Conservation (phyloP, 2,797 vertebrate genomes). For the Chiloscyllium punctatum region DNA sequence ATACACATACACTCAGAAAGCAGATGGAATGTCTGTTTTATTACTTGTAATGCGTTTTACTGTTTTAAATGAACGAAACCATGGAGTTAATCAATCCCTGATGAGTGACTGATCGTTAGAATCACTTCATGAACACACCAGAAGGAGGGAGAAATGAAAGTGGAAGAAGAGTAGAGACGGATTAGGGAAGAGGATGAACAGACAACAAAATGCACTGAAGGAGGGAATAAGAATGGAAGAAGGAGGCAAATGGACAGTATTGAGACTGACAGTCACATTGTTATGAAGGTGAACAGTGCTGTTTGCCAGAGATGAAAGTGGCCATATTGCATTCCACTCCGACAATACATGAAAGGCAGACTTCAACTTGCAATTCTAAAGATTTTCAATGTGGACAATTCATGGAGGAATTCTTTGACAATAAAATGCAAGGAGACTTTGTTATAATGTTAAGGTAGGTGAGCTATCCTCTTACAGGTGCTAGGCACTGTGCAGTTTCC, state of each 20-base stretch:
- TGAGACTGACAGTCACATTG: not conserved
- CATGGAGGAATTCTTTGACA: not conserved
- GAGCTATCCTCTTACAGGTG: not conserved
- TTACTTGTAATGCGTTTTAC: no score
- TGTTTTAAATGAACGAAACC: no score
- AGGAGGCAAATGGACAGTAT: not conserved
- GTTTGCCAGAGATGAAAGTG: not conserved
- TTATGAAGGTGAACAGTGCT: not conserved
- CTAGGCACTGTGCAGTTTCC: not conserved
- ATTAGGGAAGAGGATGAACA: not conserved
- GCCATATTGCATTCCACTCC: not conserved
- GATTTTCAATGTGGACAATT: not conserved
- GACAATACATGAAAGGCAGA: not conserved
- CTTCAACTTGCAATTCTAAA: not conserved
- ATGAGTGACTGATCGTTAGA: no score
- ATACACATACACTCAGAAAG: no score
- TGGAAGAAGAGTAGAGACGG: not conserved
- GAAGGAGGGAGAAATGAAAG: not conserved
- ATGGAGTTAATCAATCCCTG: no score
- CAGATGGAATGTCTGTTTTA: no score
- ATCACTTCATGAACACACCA: no score
- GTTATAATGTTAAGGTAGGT: not conserved
- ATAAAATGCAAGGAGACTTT: not conserved
- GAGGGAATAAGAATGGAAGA: not conserved
- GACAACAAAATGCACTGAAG: no score